phyloP scores from a whole-genome alignment of 1,140 invertebrate genomes.

The Eupristina koningsbergeri region DNA sequence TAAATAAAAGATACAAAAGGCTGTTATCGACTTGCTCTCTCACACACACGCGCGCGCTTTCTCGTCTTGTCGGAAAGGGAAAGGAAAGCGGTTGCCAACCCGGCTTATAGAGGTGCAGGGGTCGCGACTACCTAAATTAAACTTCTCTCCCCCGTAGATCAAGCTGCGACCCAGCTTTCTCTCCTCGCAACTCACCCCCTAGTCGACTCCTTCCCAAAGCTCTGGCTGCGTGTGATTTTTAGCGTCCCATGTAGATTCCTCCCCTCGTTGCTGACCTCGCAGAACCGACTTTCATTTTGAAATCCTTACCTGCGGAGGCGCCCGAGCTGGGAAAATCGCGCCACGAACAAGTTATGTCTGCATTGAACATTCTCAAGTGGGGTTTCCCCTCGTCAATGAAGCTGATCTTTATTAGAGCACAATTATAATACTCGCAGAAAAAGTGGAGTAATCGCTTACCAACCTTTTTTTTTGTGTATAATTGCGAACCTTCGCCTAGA shows the following conservation, averaged over 20 bases:
- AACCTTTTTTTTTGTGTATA: too few species aligned
- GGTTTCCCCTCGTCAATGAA: background rate
- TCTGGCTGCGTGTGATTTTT: background rate
- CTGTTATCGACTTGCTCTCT: conserved; percentile 19
- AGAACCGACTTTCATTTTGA: background rate
- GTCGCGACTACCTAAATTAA: conserved; percentile 59
- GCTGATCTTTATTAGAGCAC: too few species aligned
- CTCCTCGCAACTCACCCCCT: conserved; percentile 6
- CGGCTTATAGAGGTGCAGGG: conserved; percentile 3
- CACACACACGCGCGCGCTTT: too few species aligned
- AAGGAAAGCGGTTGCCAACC: background rate
- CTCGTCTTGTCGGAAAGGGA: background rate
- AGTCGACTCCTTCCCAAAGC: background rate
- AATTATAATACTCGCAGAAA: too few species aligned
- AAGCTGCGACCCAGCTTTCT: conserved; percentile 54
- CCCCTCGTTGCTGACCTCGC: too few species aligned
- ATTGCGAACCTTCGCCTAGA: too few species aligned
- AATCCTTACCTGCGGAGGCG: background rate
- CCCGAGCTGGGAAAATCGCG: background rate
- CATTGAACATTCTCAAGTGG: background rate
- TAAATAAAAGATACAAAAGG: conserved; percentile 31
- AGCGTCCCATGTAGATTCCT: background rate
- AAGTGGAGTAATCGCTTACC: too few species aligned
- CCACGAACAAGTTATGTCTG: background rate
- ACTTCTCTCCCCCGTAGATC: conserved; percentile 58